These are phyloP conservation scores for Poecilobothrus nobilitatus DNA, from an alignment of 2,888 invertebrate genomes.

Conservation along the genomic window DNA sequence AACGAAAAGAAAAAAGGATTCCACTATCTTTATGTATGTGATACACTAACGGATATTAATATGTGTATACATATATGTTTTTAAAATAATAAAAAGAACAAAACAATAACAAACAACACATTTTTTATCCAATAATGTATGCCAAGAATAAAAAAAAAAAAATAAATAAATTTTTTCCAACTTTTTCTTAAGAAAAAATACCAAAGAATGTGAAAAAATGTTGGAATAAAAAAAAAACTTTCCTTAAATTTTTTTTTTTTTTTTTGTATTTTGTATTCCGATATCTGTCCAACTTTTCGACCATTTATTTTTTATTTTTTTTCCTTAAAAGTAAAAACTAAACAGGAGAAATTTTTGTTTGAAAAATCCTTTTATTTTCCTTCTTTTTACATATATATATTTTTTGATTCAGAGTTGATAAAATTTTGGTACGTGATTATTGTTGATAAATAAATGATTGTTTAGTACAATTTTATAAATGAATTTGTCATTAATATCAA, in stretches of 20 bases:
- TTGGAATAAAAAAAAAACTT: neutral
- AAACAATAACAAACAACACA: constrained; percentile 7
- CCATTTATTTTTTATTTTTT: constrained; percentile 5
- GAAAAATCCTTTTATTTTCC: constrained; percentile 11
- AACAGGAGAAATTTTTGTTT: constrained; percentile 5
- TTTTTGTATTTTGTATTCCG: neutral
- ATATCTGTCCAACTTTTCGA: constrained; percentile 13
- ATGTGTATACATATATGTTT: constrained; percentile 8
- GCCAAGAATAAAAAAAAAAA: neutral
- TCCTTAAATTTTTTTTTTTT: neutral
- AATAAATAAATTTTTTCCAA: neutral
- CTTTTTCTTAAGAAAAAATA: constrained; percentile 2
- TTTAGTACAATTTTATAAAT: no score
- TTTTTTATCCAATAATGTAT: constrained; percentile 4
- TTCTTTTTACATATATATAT: constrained; percentile 16
- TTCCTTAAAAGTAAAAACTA: constrained; percentile 3
- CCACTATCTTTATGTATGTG: constrained; percentile 12
- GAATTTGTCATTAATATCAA: no score
- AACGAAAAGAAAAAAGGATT: no score
- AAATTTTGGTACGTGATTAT: no score
- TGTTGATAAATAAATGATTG: no score
- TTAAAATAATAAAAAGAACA: constrained; percentile 10
- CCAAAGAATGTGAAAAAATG: neutral
- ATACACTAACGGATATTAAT: constrained; percentile 13
- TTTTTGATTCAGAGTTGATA: no score